Conservation (phyloP, 2,888 invertebrate genomes). For the Athalia rosae region DNA sequence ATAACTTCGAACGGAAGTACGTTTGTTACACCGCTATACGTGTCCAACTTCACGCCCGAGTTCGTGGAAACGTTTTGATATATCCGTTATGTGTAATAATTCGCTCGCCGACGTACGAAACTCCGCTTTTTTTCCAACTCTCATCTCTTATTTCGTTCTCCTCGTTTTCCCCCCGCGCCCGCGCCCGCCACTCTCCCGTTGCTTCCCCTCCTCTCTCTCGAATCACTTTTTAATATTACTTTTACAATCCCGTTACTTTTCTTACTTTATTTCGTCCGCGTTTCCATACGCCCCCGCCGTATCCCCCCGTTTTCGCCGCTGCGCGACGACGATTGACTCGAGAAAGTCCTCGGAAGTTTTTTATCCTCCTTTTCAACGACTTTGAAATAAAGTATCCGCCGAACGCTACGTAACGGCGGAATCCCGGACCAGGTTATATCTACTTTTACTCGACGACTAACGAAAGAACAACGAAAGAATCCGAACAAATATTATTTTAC, state of each 20-base stretch:
- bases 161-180: not conserved
- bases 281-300: not conserved
- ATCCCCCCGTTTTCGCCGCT: slow-evolving; percentile 24
- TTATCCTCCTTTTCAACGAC: not conserved
- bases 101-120: slow-evolving; percentile 13
- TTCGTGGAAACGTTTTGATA: slow-evolving; percentile 2
- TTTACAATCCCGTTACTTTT: slow-evolving; percentile 37
- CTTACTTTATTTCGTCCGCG: not conserved
- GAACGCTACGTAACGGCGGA: not conserved
- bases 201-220: slow-evolving; percentile 1
- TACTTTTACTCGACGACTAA: not conserved
- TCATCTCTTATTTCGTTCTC: not conserved
- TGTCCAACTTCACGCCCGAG: slow-evolving; percentile 1
- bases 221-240: slow-evolving; percentile 43
- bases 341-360: slow-evolving; percentile 19
- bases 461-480: slow-evolving; percentile 7
- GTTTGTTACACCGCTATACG: not conserved
- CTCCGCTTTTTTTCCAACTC: not conserved
- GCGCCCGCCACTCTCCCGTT: no score
- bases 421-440: not conserved
- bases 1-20: slow-evolving; percentile 25
- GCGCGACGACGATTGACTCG: slow-evolving; percentile 22
- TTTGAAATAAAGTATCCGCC: not conserved
- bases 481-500: not conserved
- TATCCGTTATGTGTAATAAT: slow-evolving; percentile 23